These are phyloP conservation scores for Trichogramma evanescens DNA, from an alignment of 2,888 invertebrate species.

Conservation along the genomic window DNA sequence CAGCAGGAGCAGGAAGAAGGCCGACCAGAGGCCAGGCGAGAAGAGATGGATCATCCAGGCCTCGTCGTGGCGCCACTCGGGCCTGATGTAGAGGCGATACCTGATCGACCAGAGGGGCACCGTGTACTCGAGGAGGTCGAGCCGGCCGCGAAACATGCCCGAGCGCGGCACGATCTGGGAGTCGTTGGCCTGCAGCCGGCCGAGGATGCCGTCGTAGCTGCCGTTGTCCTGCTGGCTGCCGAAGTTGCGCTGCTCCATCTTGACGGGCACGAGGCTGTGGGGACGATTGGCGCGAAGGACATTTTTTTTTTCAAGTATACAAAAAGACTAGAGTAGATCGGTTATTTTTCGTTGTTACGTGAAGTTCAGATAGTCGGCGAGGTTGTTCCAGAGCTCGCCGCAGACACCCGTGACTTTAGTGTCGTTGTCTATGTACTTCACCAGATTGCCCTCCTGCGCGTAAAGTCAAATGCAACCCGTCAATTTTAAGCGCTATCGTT, in stretches of 20 bases:
- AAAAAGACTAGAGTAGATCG: too few relatives aligned
- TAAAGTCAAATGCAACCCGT: too few relatives aligned
- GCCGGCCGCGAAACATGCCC: conserved; percentile 11
- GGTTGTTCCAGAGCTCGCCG: conserved; percentile 22
- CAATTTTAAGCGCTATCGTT: too few relatives aligned
- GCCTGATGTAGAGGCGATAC: conserved; percentile 22
- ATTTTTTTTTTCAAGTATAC: background rate
- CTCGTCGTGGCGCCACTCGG: conserved; percentile 20
- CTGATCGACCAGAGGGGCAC: conserved; percentile 25
- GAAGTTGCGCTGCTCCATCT: conserved; percentile 10
- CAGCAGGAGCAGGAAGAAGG: conserved; percentile 6
- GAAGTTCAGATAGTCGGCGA: conserved; percentile 22
- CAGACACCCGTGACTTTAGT: conserved; percentile 16
- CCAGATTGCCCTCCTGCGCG: conserved; percentile 17
- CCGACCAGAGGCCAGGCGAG: conserved; percentile 7
- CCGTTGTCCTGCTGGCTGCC: conserved; percentile 15
- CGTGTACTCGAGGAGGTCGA: conserved; percentile 21
- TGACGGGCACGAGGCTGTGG: conserved; percentile 12
- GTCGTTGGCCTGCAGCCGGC: conserved; percentile 21
- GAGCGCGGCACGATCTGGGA: conserved; percentile 24
- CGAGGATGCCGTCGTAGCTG: conserved; percentile 23
- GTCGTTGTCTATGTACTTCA: conserved; percentile 17
- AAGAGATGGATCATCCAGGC: conserved; percentile 20
- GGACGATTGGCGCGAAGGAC: too few relatives aligned
- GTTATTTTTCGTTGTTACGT: conserved; percentile 9